Conservation (phyloP, 1,140 invertebrate genomes). For the Zaprionus kolodkinae region DNA sequence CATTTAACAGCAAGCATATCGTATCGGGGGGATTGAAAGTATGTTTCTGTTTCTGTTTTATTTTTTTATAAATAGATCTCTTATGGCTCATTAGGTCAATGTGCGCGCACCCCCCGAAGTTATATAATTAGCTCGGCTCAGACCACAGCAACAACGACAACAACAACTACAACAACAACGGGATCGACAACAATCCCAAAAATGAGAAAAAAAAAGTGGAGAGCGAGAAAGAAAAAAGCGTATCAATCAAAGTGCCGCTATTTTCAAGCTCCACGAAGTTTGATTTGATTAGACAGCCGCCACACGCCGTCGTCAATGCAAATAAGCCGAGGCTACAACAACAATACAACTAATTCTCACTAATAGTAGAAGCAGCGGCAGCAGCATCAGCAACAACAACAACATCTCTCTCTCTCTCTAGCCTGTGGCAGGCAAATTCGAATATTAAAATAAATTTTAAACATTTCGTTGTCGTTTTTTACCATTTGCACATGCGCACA, state of each 20-base stretch:
- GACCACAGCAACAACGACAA: constrained; percentile 22
- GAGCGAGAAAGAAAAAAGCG: constrained; percentile 10
- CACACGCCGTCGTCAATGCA: constrained; percentile 63
- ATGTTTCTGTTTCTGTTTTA: constrained; percentile 22
- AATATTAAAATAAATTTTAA: constrained; percentile 80
- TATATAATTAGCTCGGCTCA: constrained; percentile 65
- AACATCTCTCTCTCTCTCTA: constrained; percentile 31
- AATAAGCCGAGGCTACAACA: constrained; percentile 42
- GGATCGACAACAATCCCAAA: constrained; percentile 13
- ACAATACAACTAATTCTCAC: constrained; percentile 58
- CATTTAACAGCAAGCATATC: constrained; percentile 47
- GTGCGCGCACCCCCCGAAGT: constrained; percentile 50
- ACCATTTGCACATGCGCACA: constrained; percentile 76
- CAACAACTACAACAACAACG: background rate
- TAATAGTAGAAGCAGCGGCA: constrained; percentile 57
- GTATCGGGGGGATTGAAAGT: constrained; percentile 24
- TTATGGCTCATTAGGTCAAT: constrained; percentile 69
- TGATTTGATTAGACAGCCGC: constrained; percentile 69
- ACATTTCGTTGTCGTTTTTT: constrained; percentile 62
- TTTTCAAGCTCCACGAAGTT: constrained; percentile 65
- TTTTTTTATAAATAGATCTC: constrained; percentile 45
- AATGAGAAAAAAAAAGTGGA: background rate
- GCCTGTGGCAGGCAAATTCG: constrained; percentile 52
- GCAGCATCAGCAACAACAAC: constrained; percentile 8
- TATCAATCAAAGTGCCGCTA: constrained; percentile 71